Evolutionary conservation across 2,797 vertebrate species (phyloP).

Genomic region (Gorsachius magnificus): DNA sequence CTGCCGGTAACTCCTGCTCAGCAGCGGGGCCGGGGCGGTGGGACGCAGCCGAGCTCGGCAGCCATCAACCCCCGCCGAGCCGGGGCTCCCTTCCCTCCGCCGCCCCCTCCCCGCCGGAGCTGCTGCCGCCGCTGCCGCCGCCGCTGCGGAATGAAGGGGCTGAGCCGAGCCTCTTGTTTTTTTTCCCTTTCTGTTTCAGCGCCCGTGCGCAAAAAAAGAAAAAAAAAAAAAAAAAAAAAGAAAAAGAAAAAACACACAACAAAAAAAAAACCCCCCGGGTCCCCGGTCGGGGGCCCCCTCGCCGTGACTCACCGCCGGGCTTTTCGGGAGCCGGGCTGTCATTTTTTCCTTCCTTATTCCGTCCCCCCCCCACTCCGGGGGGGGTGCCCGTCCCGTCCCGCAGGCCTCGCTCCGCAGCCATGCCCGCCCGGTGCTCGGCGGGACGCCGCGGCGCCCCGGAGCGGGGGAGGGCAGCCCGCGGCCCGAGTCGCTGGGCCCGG

Average conservation of each 20-base stretch:
- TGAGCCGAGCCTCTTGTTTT: constrained; percentile 41
- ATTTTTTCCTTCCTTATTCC: neutral
- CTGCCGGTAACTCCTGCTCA: neutral
- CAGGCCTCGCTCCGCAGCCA: neutral
- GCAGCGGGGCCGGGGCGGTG: neutral
- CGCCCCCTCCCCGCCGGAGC: neutral
- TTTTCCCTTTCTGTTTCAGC: constrained; percentile 66
- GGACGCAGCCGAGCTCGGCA: neutral
- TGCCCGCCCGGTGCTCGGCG: neutral
- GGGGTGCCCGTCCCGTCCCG: no score
- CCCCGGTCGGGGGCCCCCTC: neutral
- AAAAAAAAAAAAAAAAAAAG: neutral
- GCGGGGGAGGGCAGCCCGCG: neutral
- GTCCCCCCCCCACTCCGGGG: no score
- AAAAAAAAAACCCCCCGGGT: neutral
- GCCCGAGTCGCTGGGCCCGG: neutral
- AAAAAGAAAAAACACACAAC: neutral
- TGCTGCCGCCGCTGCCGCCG: neutral
- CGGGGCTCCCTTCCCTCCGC: neutral
- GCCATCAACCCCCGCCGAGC: neutral
- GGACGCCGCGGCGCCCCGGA: neutral
- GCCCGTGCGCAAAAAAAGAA: neutral
- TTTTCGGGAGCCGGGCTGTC: neutral
- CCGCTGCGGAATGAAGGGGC: constrained; percentile 32
- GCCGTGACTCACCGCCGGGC: neutral